phyloP scores from a whole-genome alignment of 2,113 vertebrate genomes.

The Porphyrio hochstetteri region DNA sequence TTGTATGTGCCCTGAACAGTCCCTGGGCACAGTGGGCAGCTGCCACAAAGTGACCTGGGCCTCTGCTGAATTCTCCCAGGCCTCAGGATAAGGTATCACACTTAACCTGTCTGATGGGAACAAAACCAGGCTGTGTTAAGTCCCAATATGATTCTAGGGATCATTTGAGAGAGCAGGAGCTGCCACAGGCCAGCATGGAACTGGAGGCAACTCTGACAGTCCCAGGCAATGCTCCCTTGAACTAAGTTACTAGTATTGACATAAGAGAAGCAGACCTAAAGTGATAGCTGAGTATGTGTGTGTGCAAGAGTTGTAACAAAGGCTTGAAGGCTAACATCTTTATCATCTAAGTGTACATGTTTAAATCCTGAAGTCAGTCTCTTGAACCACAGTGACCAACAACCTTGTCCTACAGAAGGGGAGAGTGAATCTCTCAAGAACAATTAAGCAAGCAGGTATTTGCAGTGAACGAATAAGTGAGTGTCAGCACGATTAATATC shows the following conservation, averaged over 20 bases:
- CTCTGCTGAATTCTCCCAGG: not conserved
- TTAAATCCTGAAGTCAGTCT: not conserved
- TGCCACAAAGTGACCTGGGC: not conserved
- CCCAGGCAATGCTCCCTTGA: not conserved
- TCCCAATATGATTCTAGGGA: not conserved
- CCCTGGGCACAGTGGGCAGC: not conserved
- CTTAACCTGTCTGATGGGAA: not conserved
- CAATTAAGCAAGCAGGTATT: not conserved
- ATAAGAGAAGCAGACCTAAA: not conserved
- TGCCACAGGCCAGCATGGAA: not conserved
- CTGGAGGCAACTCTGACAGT: not conserved
- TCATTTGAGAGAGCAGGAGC: not conserved
- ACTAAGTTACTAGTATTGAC: not conserved
- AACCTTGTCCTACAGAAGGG: not conserved
- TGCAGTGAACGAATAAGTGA: not conserved
- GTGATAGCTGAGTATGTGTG: not conserved
- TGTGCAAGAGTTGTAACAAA: not conserved
- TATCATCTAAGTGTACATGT: not conserved
- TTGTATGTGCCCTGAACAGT: not conserved
- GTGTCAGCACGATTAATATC: not conserved
- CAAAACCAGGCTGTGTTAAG: not conserved
- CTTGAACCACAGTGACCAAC: not conserved
- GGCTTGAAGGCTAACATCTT: not conserved
- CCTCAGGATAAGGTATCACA: not conserved
- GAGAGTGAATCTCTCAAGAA: not conserved